These are phyloP conservation scores for Phasia obesa DNA, from an alignment of 2,888 invertebrate species.

Conservation along the genomic window DNA sequence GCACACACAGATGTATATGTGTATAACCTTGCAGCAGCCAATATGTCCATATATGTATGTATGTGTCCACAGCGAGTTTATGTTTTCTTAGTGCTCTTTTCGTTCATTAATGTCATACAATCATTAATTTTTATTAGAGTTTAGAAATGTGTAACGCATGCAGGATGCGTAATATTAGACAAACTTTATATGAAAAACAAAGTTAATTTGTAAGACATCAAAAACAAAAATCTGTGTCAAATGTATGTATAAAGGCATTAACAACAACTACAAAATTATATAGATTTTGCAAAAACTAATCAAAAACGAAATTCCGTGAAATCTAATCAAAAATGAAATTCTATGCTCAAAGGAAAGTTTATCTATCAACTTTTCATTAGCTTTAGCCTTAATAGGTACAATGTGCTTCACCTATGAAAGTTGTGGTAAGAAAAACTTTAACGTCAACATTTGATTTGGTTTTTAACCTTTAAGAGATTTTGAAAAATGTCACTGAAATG, in stretches of 20 bases:
- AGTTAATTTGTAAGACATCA: not conserved
- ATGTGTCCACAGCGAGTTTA: conserved; percentile 4
- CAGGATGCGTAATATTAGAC: not conserved
- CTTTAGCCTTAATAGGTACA: not conserved
- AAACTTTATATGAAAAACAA: not conserved
- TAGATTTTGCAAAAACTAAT: conserved; percentile 52
- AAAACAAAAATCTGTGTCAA: not conserved
- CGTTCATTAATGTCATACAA: not conserved
- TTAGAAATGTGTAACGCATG: conserved; percentile 14
- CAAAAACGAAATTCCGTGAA: conserved; percentile 42
- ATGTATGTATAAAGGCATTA: not conserved
- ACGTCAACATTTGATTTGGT: conserved; percentile 22
- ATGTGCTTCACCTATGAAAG: conserved; percentile 15
- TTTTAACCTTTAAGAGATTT: conserved; percentile 50
- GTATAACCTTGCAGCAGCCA: too few species aligned
- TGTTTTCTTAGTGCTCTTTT: not conserved
- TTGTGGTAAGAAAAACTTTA: conserved; percentile 15
- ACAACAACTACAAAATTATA: not conserved
- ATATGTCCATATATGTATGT: too few species aligned
- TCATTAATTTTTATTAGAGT: conserved; percentile 51
- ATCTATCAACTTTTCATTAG: not conserved
- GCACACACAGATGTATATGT: too few species aligned
- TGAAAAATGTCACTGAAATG: not conserved
- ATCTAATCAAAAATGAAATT: conserved; percentile 53
- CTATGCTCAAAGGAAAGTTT: conserved; percentile 37